Percentiles rank a stretch among this genome's conserved stretches.
These are phyloP conservation scores for Arenicola marina DNA, from an alignment of 2,888 invertebrate genomes.

Conservation along the genomic window DNA sequence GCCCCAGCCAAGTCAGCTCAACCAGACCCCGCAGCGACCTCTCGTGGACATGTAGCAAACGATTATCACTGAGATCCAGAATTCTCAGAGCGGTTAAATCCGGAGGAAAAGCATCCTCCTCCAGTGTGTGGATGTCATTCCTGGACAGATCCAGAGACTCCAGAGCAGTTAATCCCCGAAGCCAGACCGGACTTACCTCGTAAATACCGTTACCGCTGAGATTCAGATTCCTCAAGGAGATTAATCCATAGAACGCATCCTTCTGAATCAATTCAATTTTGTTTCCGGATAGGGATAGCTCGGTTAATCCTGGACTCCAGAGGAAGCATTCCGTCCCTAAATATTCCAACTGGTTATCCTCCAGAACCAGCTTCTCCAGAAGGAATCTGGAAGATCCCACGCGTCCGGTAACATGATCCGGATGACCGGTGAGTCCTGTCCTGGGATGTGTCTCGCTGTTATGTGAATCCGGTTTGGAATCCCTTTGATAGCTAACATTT, in stretches of 20 bases:
- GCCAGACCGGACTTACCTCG: slow-evolving; percentile 24
- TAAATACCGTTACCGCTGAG: slow-evolving; percentile 21
- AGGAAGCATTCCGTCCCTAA: neutral
- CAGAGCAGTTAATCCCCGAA: slow-evolving; percentile 11
- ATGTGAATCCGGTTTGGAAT: too few species aligned
- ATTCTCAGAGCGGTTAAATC: slow-evolving; percentile 8
- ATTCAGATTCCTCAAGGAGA: slow-evolving; percentile 12
- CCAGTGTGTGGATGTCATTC: slow-evolving; percentile 30
- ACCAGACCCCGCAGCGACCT: slow-evolving; percentile 19
- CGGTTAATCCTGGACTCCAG: neutral
- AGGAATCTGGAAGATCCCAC: too few species aligned
- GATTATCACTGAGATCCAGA: slow-evolving; percentile 26
- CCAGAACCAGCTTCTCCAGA: too few species aligned
- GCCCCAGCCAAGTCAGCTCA: slow-evolving; percentile 11
- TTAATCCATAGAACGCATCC: slow-evolving; percentile 15
- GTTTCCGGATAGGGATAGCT: neutral
- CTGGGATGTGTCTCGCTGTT: too few species aligned
- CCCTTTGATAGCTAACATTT: too few species aligned
- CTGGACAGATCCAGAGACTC: slow-evolving; percentile 15
- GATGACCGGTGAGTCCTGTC: too few species aligned
- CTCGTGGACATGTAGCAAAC: slow-evolving; percentile 18
- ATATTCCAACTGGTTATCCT: neutral
- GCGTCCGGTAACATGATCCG: too few species aligned
- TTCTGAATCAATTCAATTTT: slow-evolving; percentile 10
- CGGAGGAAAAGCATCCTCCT: slow-evolving; percentile 17